Base-by-base conservation (phyloP, 2,113 vertebrate genomes). In the Syngnathoides biaculeatus region DNA sequence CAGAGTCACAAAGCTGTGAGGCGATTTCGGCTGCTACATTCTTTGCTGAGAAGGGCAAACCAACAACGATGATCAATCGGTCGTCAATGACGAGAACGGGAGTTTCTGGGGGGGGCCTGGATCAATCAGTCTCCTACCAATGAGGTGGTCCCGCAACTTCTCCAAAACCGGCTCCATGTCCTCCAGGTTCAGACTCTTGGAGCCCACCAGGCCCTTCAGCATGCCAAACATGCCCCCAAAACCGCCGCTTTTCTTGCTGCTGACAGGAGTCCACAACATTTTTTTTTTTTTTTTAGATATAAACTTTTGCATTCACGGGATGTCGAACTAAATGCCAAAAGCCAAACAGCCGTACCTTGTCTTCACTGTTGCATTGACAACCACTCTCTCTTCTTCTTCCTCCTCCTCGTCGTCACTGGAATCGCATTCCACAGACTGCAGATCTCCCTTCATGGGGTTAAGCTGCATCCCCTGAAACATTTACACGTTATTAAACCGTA, bases 131-230 rank as follows among this genome's bases (percentile, higher is more conserved):
- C 0, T 47, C 83, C 0, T 89, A 98, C 97, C 91, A 0, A 98
- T 99, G 75, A 99, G 92, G 79, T 99, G 97, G 80, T 98, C 97
- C 66, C 86, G 97, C 97, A 99, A 97, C 90, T 96, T 99, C 64
- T 99, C 97, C 87, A 99, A 87, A 2, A 96, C 94, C 0, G 97
- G 92, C 48, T 96, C 95, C 97, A 98, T 98, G 89, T 98, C 95
- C 39, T 93, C 92, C 15, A 84, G 85, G 1, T 88, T 92, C 79
- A 99, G 87, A 80, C 93, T 98, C 91, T 99, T 99, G 56, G 96
- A 97, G 64, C 96, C 95, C 83, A 99, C 97, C 69, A 98, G 92
- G 27, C 97, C 95, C 85, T 96, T 98, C 82, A 99, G 90, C 95
- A 98, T 97, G 67, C 96, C 96, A 78, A 98, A 97, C 95, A 98